A percentile compares a stretch with the other conserved stretches of the same genome.
These are phyloP conservation scores for Protomyctophum bolini DNA, from an alignment of 2,113 vertebrate species.

Conservation along the genomic window DNA sequence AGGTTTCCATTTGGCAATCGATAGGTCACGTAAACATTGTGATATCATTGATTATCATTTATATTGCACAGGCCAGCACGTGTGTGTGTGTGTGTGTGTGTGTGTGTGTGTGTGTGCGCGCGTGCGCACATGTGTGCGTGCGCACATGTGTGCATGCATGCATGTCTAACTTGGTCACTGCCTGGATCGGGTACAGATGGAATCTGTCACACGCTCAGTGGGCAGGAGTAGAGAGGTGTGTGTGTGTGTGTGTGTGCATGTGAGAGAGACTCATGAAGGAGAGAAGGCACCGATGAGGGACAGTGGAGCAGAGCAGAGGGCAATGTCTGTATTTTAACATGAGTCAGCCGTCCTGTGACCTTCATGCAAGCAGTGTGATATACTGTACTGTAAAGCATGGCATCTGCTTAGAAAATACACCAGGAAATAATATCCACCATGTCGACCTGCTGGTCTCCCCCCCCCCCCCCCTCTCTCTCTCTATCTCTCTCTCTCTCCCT, in stretches of 20 bases:
- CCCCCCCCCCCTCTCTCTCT: too few relatives aligned
- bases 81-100: too few relatives aligned
- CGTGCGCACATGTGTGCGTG: too few relatives aligned
- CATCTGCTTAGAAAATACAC: slow-evolving; percentile 43
- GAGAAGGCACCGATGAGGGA: not conserved
- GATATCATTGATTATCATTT: too few relatives aligned
- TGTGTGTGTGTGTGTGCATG: not conserved
- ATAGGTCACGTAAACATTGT: too few relatives aligned
- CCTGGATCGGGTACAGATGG: slow-evolving; percentile 50
- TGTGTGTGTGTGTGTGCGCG: too few relatives aligned
- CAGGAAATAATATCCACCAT: slow-evolving; percentile 53
- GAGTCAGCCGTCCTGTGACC: slow-evolving; percentile 64
- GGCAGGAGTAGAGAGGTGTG: slow-evolving; percentile 31
- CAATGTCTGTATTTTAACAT: slow-evolving; percentile 37
- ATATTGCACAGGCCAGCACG: not conserved
- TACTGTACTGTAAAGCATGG: slow-evolving; percentile 42
- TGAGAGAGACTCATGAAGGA: not conserved
- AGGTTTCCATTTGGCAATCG: too few relatives aligned
- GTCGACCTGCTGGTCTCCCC: too few relatives aligned
- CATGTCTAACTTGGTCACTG: slow-evolving; percentile 11
- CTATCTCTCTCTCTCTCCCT: too few relatives aligned
- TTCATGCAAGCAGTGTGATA: slow-evolving; percentile 44
- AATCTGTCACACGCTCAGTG: slow-evolving; percentile 54
- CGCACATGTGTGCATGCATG: too few relatives aligned
- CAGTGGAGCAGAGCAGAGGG: not conserved